These are phyloP conservation scores for Brenthis daphne DNA, from an alignment of 2,888 invertebrate genomes.

Conservation along the genomic window DNA sequence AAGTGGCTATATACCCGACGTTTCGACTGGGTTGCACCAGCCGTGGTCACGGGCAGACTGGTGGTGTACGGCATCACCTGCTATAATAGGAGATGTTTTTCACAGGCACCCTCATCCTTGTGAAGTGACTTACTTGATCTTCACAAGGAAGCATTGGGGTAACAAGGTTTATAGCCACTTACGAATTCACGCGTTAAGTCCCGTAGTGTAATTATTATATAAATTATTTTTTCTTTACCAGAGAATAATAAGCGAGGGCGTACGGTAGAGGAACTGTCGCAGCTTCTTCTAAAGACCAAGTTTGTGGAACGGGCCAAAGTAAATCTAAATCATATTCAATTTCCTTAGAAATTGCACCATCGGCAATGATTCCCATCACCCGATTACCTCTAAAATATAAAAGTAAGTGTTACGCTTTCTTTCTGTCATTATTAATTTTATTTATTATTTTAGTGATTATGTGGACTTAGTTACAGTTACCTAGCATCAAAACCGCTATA, in stretches of 20 bases:
- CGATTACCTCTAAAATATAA: constrained; percentile 1
- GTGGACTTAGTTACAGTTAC: background rate
- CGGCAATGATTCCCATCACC: constrained; percentile 2
- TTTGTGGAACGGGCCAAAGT: background rate
- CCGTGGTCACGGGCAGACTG: no score
- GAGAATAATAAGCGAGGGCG: constrained; percentile 8
- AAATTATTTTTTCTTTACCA: background rate
- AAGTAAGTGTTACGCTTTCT: background rate
- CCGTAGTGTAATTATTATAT: background rate
- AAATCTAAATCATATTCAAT: constrained; percentile 1
- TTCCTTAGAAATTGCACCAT: background rate
- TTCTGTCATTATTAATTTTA: background rate
- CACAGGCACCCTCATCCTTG: no score
- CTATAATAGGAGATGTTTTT: no score
- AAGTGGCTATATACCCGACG: no score
- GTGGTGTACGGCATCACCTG: no score
- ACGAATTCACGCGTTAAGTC: no score
- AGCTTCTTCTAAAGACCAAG: constrained; percentile 17
- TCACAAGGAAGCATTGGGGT: no score
- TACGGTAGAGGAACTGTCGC: constrained; percentile 5
- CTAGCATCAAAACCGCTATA: constrained; percentile 5
- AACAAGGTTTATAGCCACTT: no score
- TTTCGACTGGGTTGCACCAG: no score
- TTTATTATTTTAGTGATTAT: background rate
- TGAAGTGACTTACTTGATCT: no score